Percentiles rank a stretch among this genome's conserved stretches.
Evolutionary conservation across 2,888 invertebrate genomes (phyloP).

Genomic region (Leptopterna dolabrata): DNA sequence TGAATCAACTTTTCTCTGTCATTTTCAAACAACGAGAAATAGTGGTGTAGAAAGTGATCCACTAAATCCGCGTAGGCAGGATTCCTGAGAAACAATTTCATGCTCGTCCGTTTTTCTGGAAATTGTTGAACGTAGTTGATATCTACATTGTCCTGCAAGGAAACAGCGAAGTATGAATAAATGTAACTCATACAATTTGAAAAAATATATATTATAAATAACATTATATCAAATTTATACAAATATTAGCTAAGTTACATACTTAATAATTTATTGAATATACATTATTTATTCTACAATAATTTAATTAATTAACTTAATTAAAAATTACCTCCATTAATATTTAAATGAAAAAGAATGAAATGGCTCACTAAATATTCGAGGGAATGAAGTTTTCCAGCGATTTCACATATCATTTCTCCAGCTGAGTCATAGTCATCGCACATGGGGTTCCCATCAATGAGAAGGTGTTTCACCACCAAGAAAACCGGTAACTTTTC

Average conservation of each 20-base stretch:
- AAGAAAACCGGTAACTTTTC: background rate
- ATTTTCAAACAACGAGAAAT: conserved; percentile 17
- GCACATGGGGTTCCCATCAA: conserved; percentile 43
- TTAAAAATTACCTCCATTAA: too few species aligned
- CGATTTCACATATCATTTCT: conserved; percentile 46
- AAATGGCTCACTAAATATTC: background rate
- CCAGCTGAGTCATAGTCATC: conserved; percentile 17
- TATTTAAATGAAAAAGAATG: background rate
- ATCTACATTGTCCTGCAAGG: conserved; percentile 38
- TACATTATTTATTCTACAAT: too few species aligned
- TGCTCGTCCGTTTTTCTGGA: background rate
- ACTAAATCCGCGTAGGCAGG: background rate
- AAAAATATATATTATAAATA: too few species aligned
- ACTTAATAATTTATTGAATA: too few species aligned
- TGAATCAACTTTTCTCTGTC: background rate
- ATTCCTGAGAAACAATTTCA: conserved; percentile 39
- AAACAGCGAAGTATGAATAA: background rate
- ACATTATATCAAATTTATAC: too few species aligned
- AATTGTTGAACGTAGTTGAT: background rate
- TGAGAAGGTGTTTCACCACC: background rate
- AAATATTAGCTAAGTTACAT: too few species aligned
- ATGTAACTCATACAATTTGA: too few species aligned
- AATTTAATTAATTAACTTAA: too few species aligned
- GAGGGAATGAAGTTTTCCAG: background rate
- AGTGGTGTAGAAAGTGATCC: conserved; percentile 49